A percentile compares a stretch with the other conserved stretches of the same genome.
Conservation (phyloP, 2,888 invertebrate genomes). For the Ctena decussata region DNA sequence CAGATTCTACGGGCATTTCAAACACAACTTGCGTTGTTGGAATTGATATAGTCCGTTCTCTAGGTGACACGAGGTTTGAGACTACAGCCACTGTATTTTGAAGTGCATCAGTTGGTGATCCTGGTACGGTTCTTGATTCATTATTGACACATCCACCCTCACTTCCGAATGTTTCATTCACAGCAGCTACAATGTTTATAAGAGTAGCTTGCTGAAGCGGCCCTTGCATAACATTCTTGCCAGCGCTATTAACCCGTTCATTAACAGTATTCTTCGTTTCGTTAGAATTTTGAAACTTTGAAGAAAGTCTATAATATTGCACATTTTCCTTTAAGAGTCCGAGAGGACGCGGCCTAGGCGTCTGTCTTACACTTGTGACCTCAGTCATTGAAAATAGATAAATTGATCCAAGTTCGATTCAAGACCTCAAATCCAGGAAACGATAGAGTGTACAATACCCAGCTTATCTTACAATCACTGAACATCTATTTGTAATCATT, state of each 20-base stretch:
- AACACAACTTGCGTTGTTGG: slow-evolving; percentile 62
- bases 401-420: background rate
- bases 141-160: background rate
- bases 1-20: slow-evolving; percentile 58
- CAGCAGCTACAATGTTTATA: slow-evolving; percentile 79
- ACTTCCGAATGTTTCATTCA: slow-evolving; percentile 58
- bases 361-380: background rate
- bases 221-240: slow-evolving; percentile 65
- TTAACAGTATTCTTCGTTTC: background rate
- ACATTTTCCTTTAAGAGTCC: background rate
- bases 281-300: background rate
- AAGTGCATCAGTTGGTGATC: slow-evolving; percentile 30
- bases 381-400: background rate
- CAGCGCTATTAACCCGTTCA: background rate
- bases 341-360: background rate
- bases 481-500: slow-evolving; percentile 11
- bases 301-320: background rate
- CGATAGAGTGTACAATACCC: background rate
- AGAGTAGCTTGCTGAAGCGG: slow-evolving; percentile 73
- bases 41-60: slow-evolving; percentile 66
- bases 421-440: background rate
- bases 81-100: slow-evolving; percentile 55
- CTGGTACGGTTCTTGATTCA: slow-evolving; percentile 9
- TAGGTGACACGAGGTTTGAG: slow-evolving; percentile 60
- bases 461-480: background rate